phyloP scores from a whole-genome alignment of 2,797 vertebrate species.

The Gastrophryne carolinensis region DNA sequence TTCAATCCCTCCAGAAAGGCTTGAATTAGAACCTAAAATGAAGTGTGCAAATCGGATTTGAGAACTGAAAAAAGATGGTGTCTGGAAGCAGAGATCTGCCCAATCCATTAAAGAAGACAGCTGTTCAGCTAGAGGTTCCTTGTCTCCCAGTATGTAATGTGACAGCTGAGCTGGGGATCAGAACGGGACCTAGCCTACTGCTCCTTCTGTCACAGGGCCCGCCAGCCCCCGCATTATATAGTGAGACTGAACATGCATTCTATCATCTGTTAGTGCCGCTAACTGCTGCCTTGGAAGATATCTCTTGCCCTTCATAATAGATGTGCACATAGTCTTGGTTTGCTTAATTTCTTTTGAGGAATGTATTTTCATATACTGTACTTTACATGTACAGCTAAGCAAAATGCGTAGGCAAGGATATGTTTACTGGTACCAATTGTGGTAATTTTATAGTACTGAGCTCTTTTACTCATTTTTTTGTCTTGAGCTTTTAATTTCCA shows the following conservation, averaged over 20 bases:
- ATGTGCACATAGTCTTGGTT: too few species aligned
- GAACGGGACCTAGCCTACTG: slow-evolving; percentile 46
- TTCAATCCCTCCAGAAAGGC: slow-evolving; percentile 6
- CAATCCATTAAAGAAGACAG: slow-evolving; percentile 52
- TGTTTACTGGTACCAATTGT: too few species aligned
- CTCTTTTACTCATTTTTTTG: too few species aligned
- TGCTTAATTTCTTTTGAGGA: too few species aligned
- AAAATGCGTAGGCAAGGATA: too few species aligned
- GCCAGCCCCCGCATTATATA: neutral
- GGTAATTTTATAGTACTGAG: too few species aligned
- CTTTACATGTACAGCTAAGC: too few species aligned
- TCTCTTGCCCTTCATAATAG: neutral
- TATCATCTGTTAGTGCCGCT: slow-evolving; percentile 50
- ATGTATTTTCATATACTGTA: too few species aligned
- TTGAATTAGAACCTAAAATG: neutral
- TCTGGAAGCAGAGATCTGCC: slow-evolving; percentile 50
- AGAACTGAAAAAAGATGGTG: slow-evolving; percentile 22
- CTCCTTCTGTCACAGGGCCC: slow-evolving; percentile 52
- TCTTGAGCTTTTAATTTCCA: too few species aligned
- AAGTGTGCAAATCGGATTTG: slow-evolving; percentile 2
- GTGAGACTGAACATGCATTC: slow-evolving; percentile 17
- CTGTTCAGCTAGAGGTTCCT: slow-evolving; percentile 54
- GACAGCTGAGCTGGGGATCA: slow-evolving; percentile 60
- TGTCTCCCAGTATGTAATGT: slow-evolving; percentile 15
- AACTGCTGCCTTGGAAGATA: slow-evolving; percentile 51